These are phyloP conservation scores for Echiichthys vipera DNA, from an alignment of 2,797 vertebrate genomes.

Conservation along the genomic window DNA sequence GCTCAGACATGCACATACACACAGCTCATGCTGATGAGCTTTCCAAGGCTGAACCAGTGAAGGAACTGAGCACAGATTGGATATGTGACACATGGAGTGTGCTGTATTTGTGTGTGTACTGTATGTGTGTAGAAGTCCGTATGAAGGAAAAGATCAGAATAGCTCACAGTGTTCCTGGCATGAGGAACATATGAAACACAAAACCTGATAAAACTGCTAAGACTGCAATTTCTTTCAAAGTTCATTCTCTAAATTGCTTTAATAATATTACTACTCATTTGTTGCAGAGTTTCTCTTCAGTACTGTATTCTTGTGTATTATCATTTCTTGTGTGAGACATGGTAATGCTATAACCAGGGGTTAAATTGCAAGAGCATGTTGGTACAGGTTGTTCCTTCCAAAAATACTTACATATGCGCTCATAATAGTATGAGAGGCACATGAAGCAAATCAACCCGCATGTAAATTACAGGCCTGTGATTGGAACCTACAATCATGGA, in stretches of 20 bases:
- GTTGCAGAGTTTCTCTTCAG: not conserved
- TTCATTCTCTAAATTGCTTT: not conserved
- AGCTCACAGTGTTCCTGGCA: constrained; percentile 10
- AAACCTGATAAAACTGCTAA: constrained; percentile 25
- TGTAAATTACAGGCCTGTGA: constrained; percentile 8
- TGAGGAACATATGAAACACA: not conserved
- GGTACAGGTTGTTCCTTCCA: not conserved
- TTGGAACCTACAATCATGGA: constrained; percentile 16
- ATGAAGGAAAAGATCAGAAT: constrained; percentile 21
- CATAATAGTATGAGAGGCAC: not conserved
- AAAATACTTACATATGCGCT: not conserved
- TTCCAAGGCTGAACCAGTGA: constrained; percentile 38
- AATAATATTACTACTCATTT: constrained; percentile 13
- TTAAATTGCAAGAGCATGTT: too few relatives aligned
- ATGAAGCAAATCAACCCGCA: constrained; percentile 2
- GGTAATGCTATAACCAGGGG: not conserved
- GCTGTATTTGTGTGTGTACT: constrained; percentile 7
- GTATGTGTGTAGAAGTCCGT: not conserved
- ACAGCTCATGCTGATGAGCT: constrained; percentile 42
- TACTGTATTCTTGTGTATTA: not conserved
- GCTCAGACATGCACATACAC: constrained; percentile 5
- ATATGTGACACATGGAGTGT: constrained; percentile 40
- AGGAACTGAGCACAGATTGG: constrained; percentile 52
- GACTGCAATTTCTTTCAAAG: constrained; percentile 13
- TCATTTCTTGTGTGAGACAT: not conserved